phyloP scores from a whole-genome alignment of 2,888 invertebrate genomes.

The Rotaria socialis region DNA sequence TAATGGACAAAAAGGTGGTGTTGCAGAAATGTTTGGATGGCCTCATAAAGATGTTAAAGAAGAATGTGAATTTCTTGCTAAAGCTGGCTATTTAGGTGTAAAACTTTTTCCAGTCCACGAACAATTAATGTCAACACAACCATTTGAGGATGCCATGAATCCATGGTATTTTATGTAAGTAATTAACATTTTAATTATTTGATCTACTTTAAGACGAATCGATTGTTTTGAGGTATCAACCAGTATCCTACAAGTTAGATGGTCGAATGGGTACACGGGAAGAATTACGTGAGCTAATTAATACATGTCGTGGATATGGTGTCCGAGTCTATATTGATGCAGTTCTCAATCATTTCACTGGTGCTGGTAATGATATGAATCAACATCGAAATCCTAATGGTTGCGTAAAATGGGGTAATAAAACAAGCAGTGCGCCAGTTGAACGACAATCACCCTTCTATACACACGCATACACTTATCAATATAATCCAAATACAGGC shows the following conservation, averaged over 20 bases:
- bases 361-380: constrained; percentile 46
- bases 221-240: constrained; percentile 26
- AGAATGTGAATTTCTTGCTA: constrained; percentile 46
- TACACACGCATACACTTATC: constrained; percentile 45
- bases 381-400: constrained; percentile 44
- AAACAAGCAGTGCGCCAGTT: constrained; percentile 41
- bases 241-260: constrained; percentile 44
- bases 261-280: constrained; percentile 45
- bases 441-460: constrained; percentile 46
- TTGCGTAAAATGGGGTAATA: constrained; percentile 45
- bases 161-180: constrained; percentile 47
- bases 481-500: constrained; percentile 47
- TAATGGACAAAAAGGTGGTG: constrained; percentile 46
- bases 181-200: not conserved
- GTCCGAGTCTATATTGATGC: constrained; percentile 45
- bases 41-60: constrained; percentile 44
- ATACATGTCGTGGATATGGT: constrained; percentile 44
- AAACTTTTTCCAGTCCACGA: constrained; percentile 47
- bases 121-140: constrained; percentile 46
- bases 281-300: constrained; percentile 41
- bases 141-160: constrained; percentile 43
- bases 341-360: constrained; percentile 46
- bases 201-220: not conserved
- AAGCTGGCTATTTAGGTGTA: constrained; percentile 46
- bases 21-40: constrained; percentile 46